Conservation (phyloP, 2,797 vertebrate species). For the Glossophaga mutica region DNA sequence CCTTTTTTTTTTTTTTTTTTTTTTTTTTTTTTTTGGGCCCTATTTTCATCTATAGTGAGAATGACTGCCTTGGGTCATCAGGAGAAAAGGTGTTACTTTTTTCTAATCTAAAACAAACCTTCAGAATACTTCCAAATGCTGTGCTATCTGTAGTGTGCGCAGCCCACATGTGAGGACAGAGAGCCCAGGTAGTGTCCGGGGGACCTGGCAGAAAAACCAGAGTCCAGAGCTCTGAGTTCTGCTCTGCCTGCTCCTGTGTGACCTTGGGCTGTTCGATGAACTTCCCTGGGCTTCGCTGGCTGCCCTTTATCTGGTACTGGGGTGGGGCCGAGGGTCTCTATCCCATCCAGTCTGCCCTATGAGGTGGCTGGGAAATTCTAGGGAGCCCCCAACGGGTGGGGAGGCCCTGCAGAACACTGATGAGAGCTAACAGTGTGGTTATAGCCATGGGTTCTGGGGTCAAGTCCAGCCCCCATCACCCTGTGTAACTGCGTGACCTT, state of each 20-base stretch:
- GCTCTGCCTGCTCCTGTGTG: background rate
- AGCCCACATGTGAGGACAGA: rapidly evolving
- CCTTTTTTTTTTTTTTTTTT: no score
- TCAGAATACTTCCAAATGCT: background rate
- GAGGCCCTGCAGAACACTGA: background rate
- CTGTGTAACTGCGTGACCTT: background rate
- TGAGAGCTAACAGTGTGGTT: rapidly evolving
- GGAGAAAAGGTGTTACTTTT: background rate
- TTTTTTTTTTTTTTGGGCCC: no score
- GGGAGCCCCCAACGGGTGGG: background rate
- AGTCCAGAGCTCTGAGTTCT: background rate
- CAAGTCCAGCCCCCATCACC: background rate
- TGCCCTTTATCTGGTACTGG: background rate
- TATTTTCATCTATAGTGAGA: background rate
- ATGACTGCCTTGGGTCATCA: background rate
- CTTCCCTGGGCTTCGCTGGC: background rate
- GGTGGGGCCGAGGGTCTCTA: background rate
- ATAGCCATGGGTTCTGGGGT: background rate
- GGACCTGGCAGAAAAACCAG: rapidly evolving
- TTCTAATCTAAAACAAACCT: background rate
- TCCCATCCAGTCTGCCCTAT: background rate
- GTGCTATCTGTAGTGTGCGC: rapidly evolving
- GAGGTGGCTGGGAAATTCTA: background rate
- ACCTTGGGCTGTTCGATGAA: rapidly evolving
- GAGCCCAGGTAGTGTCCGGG: background rate